Evolutionary conservation across 2,797 vertebrate species (phyloP).

Genomic region (Glossophaga mutica): DNA sequence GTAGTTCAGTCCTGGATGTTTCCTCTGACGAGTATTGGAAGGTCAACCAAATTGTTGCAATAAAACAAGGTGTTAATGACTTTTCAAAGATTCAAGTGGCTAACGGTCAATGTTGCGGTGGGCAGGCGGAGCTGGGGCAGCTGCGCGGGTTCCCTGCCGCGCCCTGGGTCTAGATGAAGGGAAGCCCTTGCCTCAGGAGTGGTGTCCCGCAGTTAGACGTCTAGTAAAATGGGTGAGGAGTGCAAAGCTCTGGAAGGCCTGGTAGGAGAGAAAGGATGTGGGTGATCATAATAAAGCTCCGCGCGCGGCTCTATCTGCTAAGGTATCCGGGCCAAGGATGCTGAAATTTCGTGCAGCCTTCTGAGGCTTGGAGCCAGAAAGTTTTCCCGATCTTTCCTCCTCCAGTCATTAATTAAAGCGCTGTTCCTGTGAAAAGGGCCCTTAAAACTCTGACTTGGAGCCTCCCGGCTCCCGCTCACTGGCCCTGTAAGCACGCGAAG

Average conservation of each 20-base stretch:
- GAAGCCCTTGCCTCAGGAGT: not conserved
- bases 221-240: not conserved
- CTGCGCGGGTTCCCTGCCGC: not conserved
- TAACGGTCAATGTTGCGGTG: not conserved
- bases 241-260: not conserved
- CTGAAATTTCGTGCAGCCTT: not conserved
- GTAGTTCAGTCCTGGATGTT: not conserved
- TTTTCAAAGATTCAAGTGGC: not conserved
- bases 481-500: not conserved
- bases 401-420: constrained; percentile 27
- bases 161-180: not conserved
- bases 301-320: not conserved
- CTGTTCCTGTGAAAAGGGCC: not conserved
- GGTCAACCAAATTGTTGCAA: not conserved
- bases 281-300: not conserved
- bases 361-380: not conserved
- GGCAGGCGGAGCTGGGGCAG: not conserved
- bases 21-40: not conserved
- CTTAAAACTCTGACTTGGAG: constrained; percentile 1
- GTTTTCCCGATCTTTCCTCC: not conserved
- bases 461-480: not conserved
- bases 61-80: not conserved
- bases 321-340: not conserved
- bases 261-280: not conserved
- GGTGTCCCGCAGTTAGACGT: too few species aligned